Percentiles rank a stretch among this genome's conserved stretches.
Evolutionary conservation across 1,140 invertebrate genomes (phyloP).

Genomic region (Drosophila jambulina): DNA sequence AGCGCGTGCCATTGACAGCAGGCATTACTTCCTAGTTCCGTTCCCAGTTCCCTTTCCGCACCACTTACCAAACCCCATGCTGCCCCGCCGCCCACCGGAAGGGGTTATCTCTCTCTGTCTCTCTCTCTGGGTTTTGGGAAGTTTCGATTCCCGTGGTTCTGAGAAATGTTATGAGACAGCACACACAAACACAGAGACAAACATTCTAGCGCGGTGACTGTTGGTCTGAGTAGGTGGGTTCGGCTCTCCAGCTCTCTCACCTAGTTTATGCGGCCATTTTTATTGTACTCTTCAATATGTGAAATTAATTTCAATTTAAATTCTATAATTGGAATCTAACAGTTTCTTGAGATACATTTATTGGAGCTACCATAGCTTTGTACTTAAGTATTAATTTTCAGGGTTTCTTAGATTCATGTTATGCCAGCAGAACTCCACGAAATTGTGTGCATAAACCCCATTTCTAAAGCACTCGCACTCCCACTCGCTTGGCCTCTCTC

Average conservation of each 20-base stretch:
- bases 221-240: constrained; percentile 39
- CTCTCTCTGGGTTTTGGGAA: constrained; percentile 17
- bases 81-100: constrained; percentile 22
- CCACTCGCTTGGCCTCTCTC: constrained; percentile 6
- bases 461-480: constrained; percentile 4
- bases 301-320: not conserved
- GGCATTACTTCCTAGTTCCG: constrained; percentile 52
- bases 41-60: constrained; percentile 23
- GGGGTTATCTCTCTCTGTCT: constrained; percentile 23
- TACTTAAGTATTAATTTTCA: not conserved
- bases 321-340: not conserved
- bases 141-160: constrained; percentile 41
- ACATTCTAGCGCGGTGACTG: constrained; percentile 27
- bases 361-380: not conserved
- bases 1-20: constrained; percentile 49
- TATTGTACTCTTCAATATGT: not conserved
- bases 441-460: not conserved
- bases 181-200: constrained; percentile 4
- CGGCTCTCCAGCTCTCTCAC: constrained; percentile 8
- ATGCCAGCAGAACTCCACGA: not conserved
- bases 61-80: not conserved
- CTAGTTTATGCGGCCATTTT: not conserved
- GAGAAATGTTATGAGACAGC: constrained; percentile 56
- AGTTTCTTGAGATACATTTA: not conserved
- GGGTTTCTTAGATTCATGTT: too few relatives aligned